Evolutionary conservation across 2,797 vertebrate genomes (phyloP).

Genomic region (Monodelphis domestica): DNA sequence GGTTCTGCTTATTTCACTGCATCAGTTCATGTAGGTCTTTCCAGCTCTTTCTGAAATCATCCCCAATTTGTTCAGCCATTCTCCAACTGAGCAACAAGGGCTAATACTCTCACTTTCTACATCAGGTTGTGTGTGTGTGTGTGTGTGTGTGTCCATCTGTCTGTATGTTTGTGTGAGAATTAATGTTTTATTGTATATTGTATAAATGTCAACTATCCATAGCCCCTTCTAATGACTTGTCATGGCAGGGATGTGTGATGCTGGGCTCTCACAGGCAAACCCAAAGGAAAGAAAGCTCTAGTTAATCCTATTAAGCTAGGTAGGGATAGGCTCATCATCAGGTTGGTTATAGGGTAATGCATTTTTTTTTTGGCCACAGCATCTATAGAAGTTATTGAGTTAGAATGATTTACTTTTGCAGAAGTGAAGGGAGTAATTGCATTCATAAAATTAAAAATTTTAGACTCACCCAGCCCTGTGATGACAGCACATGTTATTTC

Average conservation of each 20-base stretch:
- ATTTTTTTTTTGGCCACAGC: neutral
- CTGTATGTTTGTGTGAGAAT: too few relatives aligned
- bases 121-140: neutral
- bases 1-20: too few relatives aligned
- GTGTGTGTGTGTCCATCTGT: too few relatives aligned
- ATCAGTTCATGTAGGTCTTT: too few relatives aligned
- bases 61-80: too few relatives aligned
- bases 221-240: neutral
- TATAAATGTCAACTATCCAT: neutral
- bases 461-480: neutral
- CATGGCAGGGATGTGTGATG: neutral
- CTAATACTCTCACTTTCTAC: neutral
- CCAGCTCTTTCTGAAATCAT: too few relatives aligned
- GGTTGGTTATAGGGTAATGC: neutral
- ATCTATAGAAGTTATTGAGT: neutral
- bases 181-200: neutral
- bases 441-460: neutral
- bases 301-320: neutral
- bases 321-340: neutral
- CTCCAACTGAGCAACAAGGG: too few relatives aligned
- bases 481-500: neutral
- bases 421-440: neutral
- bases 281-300: neutral
- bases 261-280: neutral
- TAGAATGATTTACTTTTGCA: neutral